phyloP scores from a whole-genome alignment of 2,888 invertebrate species.

The Ophioninae sp. region DNA sequence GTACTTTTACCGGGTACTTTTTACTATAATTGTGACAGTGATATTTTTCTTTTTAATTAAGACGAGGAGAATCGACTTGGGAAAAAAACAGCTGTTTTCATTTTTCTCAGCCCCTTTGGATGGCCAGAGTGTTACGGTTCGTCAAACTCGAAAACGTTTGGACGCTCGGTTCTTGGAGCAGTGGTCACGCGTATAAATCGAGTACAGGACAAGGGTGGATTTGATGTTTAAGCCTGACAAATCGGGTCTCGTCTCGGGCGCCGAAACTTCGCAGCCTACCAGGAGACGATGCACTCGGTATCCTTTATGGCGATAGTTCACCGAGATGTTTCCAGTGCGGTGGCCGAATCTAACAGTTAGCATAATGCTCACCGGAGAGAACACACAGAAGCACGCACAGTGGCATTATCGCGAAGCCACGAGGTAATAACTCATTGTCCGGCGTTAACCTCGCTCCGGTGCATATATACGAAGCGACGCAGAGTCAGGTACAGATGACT shows the following conservation, averaged over 20 bases:
- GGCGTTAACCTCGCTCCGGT: slow-evolving; percentile 61
- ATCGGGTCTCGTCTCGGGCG: slow-evolving; percentile 56
- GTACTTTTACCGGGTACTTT: too few relatives aligned
- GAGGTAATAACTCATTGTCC: slow-evolving; percentile 78
- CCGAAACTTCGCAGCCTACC: slow-evolving; percentile 61
- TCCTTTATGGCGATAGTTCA: slow-evolving; percentile 65
- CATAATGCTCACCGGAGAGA: slow-evolving; percentile 59
- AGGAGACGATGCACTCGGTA: slow-evolving; percentile 18
- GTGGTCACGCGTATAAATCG: slow-evolving; percentile 11
- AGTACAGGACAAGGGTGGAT: slow-evolving; percentile 23
- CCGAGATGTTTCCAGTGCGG: slow-evolving; percentile 70
- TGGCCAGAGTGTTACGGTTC: not conserved
- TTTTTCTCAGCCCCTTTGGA: not conserved
- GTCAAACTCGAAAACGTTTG: not conserved
- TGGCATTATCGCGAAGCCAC: slow-evolving; percentile 67
- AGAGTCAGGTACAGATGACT: slow-evolving; percentile 75
- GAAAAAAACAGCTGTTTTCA: not conserved
- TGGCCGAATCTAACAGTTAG: slow-evolving; percentile 63
- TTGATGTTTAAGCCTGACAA: slow-evolving; percentile 58
- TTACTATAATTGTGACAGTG: too few relatives aligned
- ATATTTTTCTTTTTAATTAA: not conserved
- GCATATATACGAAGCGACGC: slow-evolving; percentile 53
- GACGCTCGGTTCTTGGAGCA: not conserved
- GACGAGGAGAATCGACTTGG: not conserved
- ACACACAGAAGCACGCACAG: slow-evolving; percentile 48